Evolutionary conservation across 2,888 invertebrate genomes (phyloP).

Genomic region (Xanthostigma xanthostigma): DNA sequence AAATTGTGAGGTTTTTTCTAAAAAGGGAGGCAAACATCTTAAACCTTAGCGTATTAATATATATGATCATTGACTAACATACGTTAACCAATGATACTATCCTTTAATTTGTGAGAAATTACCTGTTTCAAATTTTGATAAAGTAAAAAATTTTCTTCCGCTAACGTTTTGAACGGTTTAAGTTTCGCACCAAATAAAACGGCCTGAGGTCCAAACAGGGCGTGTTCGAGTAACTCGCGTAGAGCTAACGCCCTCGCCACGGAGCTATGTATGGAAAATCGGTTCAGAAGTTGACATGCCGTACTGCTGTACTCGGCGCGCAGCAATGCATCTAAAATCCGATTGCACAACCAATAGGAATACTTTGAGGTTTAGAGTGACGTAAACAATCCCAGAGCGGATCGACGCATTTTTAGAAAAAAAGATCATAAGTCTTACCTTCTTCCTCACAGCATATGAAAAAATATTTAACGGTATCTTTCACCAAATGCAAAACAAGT

Average conservation of each 20-base stretch:
- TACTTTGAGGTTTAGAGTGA: too few species aligned
- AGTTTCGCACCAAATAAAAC: conserved; percentile 52
- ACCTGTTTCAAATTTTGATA: conserved; percentile 67
- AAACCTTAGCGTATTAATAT: too few species aligned
- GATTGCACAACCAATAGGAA: too few species aligned
- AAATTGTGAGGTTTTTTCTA: too few species aligned
- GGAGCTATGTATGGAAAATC: conserved; percentile 49
- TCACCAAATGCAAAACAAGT: conserved; percentile 50
- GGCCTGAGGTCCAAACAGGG: conserved; percentile 51
- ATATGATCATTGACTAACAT: too few species aligned
- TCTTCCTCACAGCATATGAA: conserved; percentile 54
- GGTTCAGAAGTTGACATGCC: conserved; percentile 44
- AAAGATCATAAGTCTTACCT: conserved; percentile 29
- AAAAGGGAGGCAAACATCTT: too few species aligned
- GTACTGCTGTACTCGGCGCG: conserved; percentile 50
- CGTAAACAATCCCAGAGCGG: too few species aligned
- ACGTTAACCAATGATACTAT: too few species aligned
- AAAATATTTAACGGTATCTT: conserved; percentile 60
- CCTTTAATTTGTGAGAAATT: conserved; percentile 19
- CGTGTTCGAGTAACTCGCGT: conserved; percentile 55
- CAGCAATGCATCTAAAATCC: conserved; percentile 36
- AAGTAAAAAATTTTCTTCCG: conserved; percentile 37
- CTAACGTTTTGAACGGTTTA: conserved; percentile 28
- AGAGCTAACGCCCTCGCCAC: conserved; percentile 57
- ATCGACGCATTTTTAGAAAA: too few species aligned